Evolutionary conservation across 2,888 invertebrate genomes (phyloP), one percentile per base, ranked within the genome.

Genomic region (Belgica antarctica): DNA sequence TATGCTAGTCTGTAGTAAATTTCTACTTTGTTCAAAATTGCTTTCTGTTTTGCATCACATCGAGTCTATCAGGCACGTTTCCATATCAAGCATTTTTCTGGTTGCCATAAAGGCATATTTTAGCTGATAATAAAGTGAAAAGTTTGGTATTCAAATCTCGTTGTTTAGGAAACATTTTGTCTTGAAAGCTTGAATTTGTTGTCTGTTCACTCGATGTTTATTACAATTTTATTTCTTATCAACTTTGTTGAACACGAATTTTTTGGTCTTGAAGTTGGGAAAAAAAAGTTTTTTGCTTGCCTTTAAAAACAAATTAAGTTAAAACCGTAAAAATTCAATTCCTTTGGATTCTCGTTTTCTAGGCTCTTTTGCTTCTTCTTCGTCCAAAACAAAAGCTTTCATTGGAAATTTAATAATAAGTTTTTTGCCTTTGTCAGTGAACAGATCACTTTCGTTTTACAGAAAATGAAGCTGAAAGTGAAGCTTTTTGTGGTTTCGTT

Each of bases 271-370:
- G n/a, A n/a, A n/a, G n/a, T n/a, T n/a, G n/a, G n/a, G n/a, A n/a
- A n/a, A n/a, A n/a, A n/a, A n/a, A n/a, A n/a, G n/a, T n/a, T n/a
- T n/a, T n/a, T n/a, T n/a, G n/a, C n/a, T n/a, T 10, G n/a, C 41
- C 12, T 5, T 2, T 12, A 10, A 41, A 41, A 41, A 10, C 41
- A n/a, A 41, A 41, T 41, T 41, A 41, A 41, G n/a, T 41, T 41
- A 41, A 41, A 41, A 41, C 41, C 41, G 15, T 41, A 41, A 41
- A 41, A 41, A 10, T 41, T 41, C 8, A 41, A 41, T 41, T 41
- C 15, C 12, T 41, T 41, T 41, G 41, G 41, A 41, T 41, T 41
- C n/a, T 41, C 41, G 12, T 41, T n/a, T 41, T 41, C n/a, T n/a
- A 5, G 41, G 41, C 4, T 41, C 41, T n/a, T n/a, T n/a, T n/a